Conservation (phyloP, 2,888 invertebrate species). For the Schrankia costaestrigalis region DNA sequence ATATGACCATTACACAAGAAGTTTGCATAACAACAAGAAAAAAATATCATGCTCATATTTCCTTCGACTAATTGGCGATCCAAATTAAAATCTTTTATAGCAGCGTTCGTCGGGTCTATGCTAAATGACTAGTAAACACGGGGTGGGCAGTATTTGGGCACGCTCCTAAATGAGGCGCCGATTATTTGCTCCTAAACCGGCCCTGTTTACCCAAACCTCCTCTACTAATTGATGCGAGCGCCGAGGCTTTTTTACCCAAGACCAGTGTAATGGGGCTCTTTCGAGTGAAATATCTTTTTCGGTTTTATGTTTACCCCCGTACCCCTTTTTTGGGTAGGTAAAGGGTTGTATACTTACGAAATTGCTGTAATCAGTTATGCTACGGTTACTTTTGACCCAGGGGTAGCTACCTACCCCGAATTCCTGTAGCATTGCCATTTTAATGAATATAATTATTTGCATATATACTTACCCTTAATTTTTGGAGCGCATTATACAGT, state of each 20-base stretch:
- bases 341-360: slow-evolving; percentile 32
- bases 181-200: slow-evolving; percentile 62
- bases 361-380: slow-evolving; percentile 37
- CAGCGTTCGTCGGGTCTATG: slow-evolving; percentile 43
- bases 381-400: slow-evolving; percentile 31
- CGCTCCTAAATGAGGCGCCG: slow-evolving; percentile 58
- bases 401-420: slow-evolving; percentile 16
- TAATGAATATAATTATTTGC: slow-evolving; percentile 34
- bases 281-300: slow-evolving; percentile 66
- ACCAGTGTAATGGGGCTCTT: slow-evolving; percentile 61
- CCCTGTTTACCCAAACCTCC: slow-evolving; percentile 55
- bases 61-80: slow-evolving; percentile 14
- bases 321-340: slow-evolving; percentile 34
- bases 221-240: slow-evolving; percentile 67
- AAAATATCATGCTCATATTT: too few relatives aligned
- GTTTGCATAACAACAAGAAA: too few relatives aligned
- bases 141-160: slow-evolving; percentile 40
- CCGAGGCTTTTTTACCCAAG: slow-evolving; percentile 54
- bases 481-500: slow-evolving; percentile 12
- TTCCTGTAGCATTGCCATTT: slow-evolving; percentile 18
- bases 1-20: too few relatives aligned
- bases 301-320: slow-evolving; percentile 41
- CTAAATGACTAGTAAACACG: slow-evolving; percentile 71
- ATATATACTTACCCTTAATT: slow-evolving; percentile 13
- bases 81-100: slow-evolving; percentile 22